phyloP scores from a whole-genome alignment of 2,888 invertebrate species.

The Cephus runcator region DNA sequence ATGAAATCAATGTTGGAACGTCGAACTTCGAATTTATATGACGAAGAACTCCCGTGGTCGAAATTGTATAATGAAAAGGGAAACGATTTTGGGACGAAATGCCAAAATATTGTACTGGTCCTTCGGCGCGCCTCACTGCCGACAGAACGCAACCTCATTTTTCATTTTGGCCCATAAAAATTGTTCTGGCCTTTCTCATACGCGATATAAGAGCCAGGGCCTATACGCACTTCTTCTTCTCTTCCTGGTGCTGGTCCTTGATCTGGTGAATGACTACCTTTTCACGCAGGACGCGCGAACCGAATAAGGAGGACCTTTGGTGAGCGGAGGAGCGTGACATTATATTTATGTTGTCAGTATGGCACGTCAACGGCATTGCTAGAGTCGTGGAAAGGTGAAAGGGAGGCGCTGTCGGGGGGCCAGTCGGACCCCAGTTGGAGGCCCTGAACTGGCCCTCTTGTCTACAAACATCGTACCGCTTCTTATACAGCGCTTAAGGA shows the following conservation, averaged over 20 bases:
- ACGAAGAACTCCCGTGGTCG: background rate
- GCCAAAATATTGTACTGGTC: constrained; percentile 58
- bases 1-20: background rate
- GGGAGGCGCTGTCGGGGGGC: constrained; percentile 42
- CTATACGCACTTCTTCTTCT: background rate
- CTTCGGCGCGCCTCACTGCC: constrained; percentile 15
- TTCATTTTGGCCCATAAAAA: constrained; percentile 52
- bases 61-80: background rate
- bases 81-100: constrained; percentile 36
- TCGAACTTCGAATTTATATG: background rate
- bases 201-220: background rate
- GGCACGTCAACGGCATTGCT: constrained; percentile 47
- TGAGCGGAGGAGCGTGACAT: constrained; percentile 62
- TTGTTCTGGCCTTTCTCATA: constrained; percentile 23
- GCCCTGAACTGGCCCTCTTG: constrained; percentile 29
- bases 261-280: constrained; percentile 12
- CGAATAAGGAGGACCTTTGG: constrained; percentile 40
- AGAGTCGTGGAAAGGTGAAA: constrained; percentile 19
- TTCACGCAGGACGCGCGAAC: constrained; percentile 13
- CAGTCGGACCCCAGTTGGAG: constrained; percentile 27
- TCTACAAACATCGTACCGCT: constrained; percentile 50
- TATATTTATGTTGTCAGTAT: constrained; percentile 64
- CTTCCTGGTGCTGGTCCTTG: background rate
- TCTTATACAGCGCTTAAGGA: background rate
- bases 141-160: constrained; percentile 55